Percentiles rank a stretch among this genome's conserved stretches.
These are phyloP conservation scores for Columba janthina DNA, from an alignment of 2,113 vertebrate species.

Conservation along the genomic window DNA sequence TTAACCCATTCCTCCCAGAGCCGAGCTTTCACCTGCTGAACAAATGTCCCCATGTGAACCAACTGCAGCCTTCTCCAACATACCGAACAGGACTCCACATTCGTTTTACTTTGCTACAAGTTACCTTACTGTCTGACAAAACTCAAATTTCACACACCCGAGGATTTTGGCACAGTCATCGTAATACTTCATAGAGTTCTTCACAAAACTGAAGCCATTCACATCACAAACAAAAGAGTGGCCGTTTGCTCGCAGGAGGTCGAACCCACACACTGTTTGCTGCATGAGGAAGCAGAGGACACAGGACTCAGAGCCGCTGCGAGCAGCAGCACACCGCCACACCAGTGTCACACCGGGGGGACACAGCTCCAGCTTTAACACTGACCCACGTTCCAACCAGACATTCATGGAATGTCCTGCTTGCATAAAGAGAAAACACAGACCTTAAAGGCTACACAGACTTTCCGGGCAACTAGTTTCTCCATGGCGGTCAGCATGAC, in stretches of 20 bases:
- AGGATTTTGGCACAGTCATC: conserved; percentile 99
- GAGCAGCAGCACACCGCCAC: too few species aligned
- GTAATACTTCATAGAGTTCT: conserved; percentile 99
- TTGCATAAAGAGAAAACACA: neutral
- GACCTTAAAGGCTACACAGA: conserved; percentile 97
- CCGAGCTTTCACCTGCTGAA: neutral
- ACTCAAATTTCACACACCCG: conserved; percentile 76
- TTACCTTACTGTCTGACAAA: neutral
- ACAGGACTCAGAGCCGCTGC: neutral
- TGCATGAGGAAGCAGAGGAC: conserved; percentile 57
- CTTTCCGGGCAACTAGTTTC: conserved; percentile 96
- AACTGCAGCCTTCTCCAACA: neutral
- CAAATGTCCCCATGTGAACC: neutral
- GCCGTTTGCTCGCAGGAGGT: conserved; percentile 94
- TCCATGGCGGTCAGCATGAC: conserved; percentile 99
- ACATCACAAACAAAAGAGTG: conserved; percentile 98
- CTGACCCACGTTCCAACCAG: accelerated
- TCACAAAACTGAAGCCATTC: conserved; percentile 98
- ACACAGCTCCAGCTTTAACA: neutral
- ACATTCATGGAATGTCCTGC: neutral
- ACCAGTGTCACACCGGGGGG: neutral
- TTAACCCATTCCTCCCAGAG: neutral
- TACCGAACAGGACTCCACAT: neutral
- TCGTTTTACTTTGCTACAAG: neutral
- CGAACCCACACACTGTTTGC: conserved; percentile 98